Evolutionary conservation across 2,797 vertebrate species (phyloP).

Genomic region (Caiman crocodilus): DNA sequence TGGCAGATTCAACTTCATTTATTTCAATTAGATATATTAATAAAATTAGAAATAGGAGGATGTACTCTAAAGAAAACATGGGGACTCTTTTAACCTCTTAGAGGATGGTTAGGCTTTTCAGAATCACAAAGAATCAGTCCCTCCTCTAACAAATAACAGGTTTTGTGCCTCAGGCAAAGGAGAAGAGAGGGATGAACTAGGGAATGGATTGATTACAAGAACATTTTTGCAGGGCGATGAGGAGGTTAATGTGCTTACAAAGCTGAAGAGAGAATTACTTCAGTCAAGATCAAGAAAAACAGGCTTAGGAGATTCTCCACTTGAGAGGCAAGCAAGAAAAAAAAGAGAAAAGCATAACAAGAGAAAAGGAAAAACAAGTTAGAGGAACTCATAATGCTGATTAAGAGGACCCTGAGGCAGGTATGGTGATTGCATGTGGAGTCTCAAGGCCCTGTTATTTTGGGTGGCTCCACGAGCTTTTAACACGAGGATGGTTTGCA

Average conservation of each 20-base stretch:
- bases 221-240: background rate
- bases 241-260: background rate
- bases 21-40: background rate
- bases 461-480: too few species aligned
- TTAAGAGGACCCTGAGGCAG: background rate
- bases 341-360: background rate
- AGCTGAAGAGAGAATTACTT: background rate
- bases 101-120: background rate
- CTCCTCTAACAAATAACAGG: background rate
- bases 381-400: accelerated
- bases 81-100: background rate
- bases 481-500: too few species aligned
- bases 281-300: background rate
- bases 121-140: background rate
- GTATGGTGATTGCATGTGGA: background rate
- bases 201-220: background rate
- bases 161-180: background rate
- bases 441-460: background rate
- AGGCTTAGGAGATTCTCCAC: background rate
- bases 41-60: background rate
- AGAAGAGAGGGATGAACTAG: background rate
- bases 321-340: background rate
- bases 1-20: background rate
- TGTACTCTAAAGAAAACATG: background rate
- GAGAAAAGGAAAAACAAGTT: background rate